Evolutionary conservation across 92 coral and sea anemone genomes (phyloP).

Genomic region (Porites evermanni): DNA sequence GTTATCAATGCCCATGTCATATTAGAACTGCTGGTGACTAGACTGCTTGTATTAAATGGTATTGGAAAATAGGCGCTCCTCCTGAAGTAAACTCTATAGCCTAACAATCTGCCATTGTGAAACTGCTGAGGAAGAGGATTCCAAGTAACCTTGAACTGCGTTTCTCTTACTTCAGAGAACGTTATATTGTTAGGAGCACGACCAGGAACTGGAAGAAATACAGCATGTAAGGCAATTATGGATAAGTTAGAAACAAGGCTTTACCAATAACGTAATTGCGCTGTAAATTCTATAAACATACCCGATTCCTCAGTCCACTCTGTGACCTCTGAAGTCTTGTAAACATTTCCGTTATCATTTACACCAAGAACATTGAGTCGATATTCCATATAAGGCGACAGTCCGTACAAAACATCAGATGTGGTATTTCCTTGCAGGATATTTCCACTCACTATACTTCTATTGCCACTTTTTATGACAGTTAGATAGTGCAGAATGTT

Average conservation of each 20-base stretch:
- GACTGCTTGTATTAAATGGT: neutral
- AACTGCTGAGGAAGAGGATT: neutral
- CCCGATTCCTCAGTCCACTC: constrained; percentile 15
- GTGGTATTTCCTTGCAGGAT: neutral
- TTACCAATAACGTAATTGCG: no score
- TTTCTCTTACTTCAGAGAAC: neutral
- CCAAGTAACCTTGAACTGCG: neutral
- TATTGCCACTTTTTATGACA: neutral
- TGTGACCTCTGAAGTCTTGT: neutral
- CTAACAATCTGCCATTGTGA: neutral
- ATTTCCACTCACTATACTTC: neutral
- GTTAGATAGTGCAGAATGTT: neutral
- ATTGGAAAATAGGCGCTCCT: neutral
- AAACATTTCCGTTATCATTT: neutral
- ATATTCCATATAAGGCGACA: neutral
- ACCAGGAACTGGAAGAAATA: neutral
- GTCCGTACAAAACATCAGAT: neutral
- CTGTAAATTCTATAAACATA: neutral
- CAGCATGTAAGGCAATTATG: no score
- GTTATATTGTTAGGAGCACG: neutral
- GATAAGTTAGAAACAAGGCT: no score
- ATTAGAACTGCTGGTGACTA: neutral
- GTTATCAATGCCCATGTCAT: neutral
- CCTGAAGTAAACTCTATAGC: constrained; percentile 8
- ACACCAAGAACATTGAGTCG: constrained; percentile 1